A percentile compares a stretch with the other conserved stretches of the same genome.
These are phyloP conservation scores for Cataglyphis cursor DNA, from an alignment of 2,888 invertebrate species.

Conservation along the genomic window DNA sequence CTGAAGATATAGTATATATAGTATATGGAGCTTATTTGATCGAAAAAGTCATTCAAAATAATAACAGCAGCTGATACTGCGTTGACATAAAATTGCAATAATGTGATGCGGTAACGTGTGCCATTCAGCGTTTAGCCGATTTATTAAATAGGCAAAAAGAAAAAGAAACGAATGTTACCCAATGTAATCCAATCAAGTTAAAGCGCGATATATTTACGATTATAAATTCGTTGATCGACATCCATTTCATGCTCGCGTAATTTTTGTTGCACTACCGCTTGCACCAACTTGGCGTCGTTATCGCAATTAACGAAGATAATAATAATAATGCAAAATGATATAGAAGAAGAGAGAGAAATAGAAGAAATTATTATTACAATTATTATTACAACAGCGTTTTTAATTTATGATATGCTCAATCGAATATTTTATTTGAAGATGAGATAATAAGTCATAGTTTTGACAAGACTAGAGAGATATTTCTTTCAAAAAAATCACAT, in stretches of 20 bases:
- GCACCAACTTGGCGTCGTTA: constrained; percentile 47
- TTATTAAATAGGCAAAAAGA: constrained; percentile 33
- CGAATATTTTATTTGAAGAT: constrained; percentile 18
- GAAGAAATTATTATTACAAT: constrained; percentile 41
- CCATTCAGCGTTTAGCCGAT: constrained; percentile 53
- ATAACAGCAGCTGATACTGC: constrained; percentile 20
- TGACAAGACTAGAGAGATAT: not conserved
- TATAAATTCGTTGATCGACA: constrained; percentile 9
- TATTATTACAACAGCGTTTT: constrained; percentile 18
- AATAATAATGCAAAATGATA: constrained; percentile 61
- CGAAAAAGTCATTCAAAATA: constrained; percentile 35
- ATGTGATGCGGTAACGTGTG: constrained; percentile 55
- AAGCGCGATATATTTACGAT: constrained; percentile 2
- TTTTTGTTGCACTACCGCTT: constrained; percentile 18
- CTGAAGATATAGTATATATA: constrained; percentile 50
- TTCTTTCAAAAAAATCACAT: not conserved
- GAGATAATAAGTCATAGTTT: not conserved
- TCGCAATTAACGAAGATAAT: constrained; percentile 65
- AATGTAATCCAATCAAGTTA: constrained; percentile 26
- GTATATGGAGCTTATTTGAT: constrained; percentile 48
- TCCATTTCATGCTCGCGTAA: constrained; percentile 4
- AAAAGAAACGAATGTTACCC: constrained; percentile 8
- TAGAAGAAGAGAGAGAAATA: constrained; percentile 26
- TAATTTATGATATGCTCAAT: constrained; percentile 43
- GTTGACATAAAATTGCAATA: constrained; percentile 51